Evolutionary conservation across 2,113 vertebrate species (phyloP).

Genomic region (Phalacrocorax brasilianus): DNA sequence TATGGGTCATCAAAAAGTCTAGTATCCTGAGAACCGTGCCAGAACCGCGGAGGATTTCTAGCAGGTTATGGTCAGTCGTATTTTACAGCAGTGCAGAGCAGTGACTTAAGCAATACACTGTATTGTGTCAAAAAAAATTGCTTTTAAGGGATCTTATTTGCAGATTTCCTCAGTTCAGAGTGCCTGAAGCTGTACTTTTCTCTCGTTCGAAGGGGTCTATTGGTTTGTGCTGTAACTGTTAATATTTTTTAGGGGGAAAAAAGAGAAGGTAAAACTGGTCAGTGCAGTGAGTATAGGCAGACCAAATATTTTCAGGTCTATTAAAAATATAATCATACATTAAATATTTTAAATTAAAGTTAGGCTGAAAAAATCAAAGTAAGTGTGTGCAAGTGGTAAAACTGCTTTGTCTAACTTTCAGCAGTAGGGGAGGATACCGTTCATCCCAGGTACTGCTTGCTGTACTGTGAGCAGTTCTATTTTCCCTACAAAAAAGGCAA

Average conservation of each 20-base stretch:
- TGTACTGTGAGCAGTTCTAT: background rate
- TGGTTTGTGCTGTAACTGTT: background rate
- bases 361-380: background rate
- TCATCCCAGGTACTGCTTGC: background rate
- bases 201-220: background rate
- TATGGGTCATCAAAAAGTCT: background rate
- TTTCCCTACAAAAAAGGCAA: background rate
- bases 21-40: background rate
- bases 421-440: background rate
- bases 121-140: background rate
- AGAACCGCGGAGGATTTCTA: background rate
- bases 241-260: background rate
- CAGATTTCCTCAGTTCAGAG: background rate
- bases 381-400: background rate
- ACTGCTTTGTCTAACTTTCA: background rate
- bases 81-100: background rate
- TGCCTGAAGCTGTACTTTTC: background rate
- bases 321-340: background rate
- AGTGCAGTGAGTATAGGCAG: background rate
- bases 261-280: background rate
- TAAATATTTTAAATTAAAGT: background rate
- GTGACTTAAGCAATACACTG: background rate
- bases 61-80: background rate
- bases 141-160: background rate
- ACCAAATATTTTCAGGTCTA: background rate